Percentiles rank a stretch among this genome's conserved stretches.
These are phyloP conservation scores for Stomatorhinus ivindoensis DNA, from an alignment of 2,113 vertebrate genomes.

Conservation along the genomic window DNA sequence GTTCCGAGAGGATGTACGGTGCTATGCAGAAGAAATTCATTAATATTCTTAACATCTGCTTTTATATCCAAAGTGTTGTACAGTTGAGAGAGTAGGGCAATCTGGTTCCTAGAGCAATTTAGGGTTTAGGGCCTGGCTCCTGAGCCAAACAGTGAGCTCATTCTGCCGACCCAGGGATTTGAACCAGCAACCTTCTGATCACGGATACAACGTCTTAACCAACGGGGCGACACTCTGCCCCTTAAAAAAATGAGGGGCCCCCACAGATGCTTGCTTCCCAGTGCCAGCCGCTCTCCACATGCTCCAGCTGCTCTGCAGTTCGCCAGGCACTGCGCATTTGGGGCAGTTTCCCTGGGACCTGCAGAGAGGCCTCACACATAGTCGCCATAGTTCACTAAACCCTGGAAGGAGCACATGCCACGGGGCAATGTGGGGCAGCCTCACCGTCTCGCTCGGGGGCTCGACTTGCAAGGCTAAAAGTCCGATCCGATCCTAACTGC, in stretches of 20 bases:
- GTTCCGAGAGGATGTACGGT: neutral
- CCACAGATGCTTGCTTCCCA: neutral
- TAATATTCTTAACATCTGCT: neutral
- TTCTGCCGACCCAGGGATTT: neutral
- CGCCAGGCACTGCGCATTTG: neutral
- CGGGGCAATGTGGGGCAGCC: neutral
- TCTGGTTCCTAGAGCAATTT: neutral
- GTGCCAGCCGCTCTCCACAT: neutral
- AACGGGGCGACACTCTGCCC: neutral
- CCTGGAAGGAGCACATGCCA: slow-evolving; percentile 18
- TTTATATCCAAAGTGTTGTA: neutral
- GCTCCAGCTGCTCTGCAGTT: neutral
- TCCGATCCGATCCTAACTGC: neutral
- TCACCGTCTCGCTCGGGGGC: neutral
- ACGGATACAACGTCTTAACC: neutral
- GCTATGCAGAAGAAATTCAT: neutral
- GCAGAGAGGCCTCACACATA: neutral
- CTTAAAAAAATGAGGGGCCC: neutral
- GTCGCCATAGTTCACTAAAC: slow-evolving; percentile 15
- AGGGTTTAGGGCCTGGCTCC: neutral
- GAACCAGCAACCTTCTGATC: neutral
- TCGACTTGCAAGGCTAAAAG: neutral
- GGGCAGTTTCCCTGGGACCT: neutral
- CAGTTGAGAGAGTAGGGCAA: neutral
- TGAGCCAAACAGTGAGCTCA: neutral